Conservation (phyloP, 23 tunicate genomes). For the Botrylloides violaceus region DNA sequence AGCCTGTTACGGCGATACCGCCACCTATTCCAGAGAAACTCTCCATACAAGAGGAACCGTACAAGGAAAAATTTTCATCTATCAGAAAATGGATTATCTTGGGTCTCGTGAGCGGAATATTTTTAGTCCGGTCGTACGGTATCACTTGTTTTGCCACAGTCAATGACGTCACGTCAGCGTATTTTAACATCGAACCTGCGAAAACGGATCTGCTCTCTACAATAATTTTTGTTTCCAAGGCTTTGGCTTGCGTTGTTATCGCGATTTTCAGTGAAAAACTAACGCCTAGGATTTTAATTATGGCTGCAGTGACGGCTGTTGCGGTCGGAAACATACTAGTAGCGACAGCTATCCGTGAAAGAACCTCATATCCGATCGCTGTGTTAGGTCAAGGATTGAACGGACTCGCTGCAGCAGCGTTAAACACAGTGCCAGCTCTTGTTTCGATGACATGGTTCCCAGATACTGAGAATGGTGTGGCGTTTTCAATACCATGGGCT, state of each 20-base stretch:
- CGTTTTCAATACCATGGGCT: conserved; percentile 4
- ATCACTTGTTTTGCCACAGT: neutral
- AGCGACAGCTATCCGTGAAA: neutral
- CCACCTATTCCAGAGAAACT: too few relatives aligned
- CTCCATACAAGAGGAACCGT: too few relatives aligned
- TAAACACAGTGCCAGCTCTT: neutral
- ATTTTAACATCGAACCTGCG: neutral
- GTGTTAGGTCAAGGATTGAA: neutral
- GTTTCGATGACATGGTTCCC: neutral
- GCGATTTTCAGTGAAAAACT: conserved; percentile 2
- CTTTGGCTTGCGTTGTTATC: neutral
- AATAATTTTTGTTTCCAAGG: neutral
- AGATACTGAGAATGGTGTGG: neutral
- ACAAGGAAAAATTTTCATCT: too few relatives aligned
- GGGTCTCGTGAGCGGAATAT: neutral
- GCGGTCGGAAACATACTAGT: neutral
- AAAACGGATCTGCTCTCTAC: neutral
- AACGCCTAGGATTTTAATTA: neutral
- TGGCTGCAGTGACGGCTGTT: neutral
- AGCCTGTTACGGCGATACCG: too few relatives aligned
- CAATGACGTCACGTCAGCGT: neutral
- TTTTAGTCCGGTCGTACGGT: conserved; percentile 1
- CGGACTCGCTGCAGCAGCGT: neutral
- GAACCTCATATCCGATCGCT: neutral
- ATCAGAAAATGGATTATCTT: conserved; percentile 8